phyloP scores from a whole-genome alignment of 2,888 invertebrate genomes.

The Leistus spinibarbis region DNA sequence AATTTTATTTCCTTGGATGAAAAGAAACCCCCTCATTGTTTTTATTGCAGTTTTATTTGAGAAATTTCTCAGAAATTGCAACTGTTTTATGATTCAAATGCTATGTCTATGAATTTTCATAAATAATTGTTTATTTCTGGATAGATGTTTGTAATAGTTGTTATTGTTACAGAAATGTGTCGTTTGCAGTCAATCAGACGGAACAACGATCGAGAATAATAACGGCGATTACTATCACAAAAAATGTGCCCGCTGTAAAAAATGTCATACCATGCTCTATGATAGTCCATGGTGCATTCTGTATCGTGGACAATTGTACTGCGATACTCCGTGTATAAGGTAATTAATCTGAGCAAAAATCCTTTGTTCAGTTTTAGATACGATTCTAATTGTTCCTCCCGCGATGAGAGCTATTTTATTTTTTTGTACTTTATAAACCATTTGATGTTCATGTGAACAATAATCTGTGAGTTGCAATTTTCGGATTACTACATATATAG shows the following conservation, averaged over 20 bases:
- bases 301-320: slow-evolving; percentile 1
- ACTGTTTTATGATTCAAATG: neutral
- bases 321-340: slow-evolving; percentile 5
- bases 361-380: neutral
- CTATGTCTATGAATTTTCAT: neutral
- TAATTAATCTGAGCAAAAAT: neutral
- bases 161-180: slow-evolving; percentile 10
- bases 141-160: neutral
- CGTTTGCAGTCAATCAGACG: neutral
- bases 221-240: neutral
- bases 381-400: no score
- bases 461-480: neutral
- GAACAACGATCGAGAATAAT: neutral
- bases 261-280: neutral
- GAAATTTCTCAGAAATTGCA: neutral
- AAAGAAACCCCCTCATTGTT: neutral
- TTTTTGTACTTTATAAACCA: no score
- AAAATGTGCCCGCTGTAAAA: neutral
- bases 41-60: neutral
- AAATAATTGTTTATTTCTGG: neutral
- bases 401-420: no score
- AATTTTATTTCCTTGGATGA: slow-evolving; percentile 23
- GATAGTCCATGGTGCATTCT: neutral
- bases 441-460: neutral
- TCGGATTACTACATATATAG: neutral